Evolutionary conservation across 1,140 invertebrate genomes (phyloP), one percentile per base, ranked within the genome.

Genomic region (Drosophila nikananu): DNA sequence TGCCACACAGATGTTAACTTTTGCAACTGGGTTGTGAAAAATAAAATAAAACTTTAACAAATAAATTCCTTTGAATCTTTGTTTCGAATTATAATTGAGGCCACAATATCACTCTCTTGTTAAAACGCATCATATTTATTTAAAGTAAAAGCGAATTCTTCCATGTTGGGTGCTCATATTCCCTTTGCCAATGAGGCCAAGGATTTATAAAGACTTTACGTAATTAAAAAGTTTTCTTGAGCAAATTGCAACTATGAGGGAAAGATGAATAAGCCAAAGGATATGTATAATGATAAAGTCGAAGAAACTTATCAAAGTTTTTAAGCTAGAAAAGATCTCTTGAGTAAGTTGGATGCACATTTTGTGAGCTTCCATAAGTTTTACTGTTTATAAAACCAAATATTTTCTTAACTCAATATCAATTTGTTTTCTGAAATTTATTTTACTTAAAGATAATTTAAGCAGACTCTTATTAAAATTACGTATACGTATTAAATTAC

Each of bases 191-290:
- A 41, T 35, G 46, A 37, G 44, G 27, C 42, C 25, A 32, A 25
- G 41, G 10, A 41, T 23, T 21, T 67, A 30, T 30, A 21, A 19
- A 17, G 52, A 59, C 35, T 64, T 64, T 6, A 68, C 15, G 64
- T 44, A 68, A 70, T 68, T 70, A 70, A 25, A 44, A 70, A 70
- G 27, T 70, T 70, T 70, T 9, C 21, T 67, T 15, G n/a, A 12
- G 23, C n/a, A 57, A 63, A 39, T 32, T 2, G 10, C 8, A 37
- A 35, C n/a, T 27, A 48, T 9, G 12, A 35, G 19, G 23, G 12
- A 21, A 27, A 64, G 9, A 42, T 44, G 2, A 19, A 25, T 55
- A 41, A 46, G 37, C 17, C 25, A 30, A 52, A 27, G 63, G 3
- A 42, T 9, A 15, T n/a, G 8, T 27, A 65, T 44, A 17, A 68